Conservation (phyloP, 1,140 invertebrate species). For the Eubasilissa regina region DNA sequence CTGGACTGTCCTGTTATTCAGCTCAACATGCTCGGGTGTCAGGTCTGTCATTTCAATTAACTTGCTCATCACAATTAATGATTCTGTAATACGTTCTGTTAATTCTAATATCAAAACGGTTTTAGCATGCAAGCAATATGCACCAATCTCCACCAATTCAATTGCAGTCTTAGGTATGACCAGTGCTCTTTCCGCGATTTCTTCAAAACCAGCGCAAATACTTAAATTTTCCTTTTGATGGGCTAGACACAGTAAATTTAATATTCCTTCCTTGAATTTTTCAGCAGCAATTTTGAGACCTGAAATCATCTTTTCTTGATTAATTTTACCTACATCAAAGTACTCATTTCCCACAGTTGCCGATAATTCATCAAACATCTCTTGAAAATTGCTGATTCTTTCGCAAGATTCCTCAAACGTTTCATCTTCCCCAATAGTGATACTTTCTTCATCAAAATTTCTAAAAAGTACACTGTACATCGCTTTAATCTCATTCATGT, state of each 20-base stretch:
- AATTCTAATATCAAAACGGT: constrained; percentile 76
- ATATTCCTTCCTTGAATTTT: constrained; percentile 69
- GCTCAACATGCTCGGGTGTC: constrained; percentile 76
- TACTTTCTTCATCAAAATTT: constrained; percentile 66
- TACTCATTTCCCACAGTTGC: constrained; percentile 77
- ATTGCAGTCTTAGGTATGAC: constrained; percentile 79
- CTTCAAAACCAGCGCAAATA: constrained; percentile 78
- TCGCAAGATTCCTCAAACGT: constrained; percentile 73
- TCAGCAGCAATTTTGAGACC: constrained; percentile 68
- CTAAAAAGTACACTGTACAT: constrained; percentile 65
- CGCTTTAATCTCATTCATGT: constrained; percentile 64
- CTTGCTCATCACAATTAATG: constrained; percentile 76
- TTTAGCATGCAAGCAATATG: constrained; percentile 78
- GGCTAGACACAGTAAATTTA: constrained; percentile 68
- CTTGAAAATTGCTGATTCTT: constrained; percentile 76
- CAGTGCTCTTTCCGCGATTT: constrained; percentile 73
- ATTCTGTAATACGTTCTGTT: constrained; percentile 75
- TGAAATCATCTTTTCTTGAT: constrained; percentile 69
- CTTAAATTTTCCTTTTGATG: constrained; percentile 74
- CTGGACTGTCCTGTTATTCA: constrained; percentile 79
- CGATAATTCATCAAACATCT: constrained; percentile 74
- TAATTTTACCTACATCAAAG: constrained; percentile 73
- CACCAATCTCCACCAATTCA: constrained; percentile 80
- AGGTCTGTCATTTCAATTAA: constrained; percentile 81
- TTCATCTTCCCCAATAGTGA: constrained; percentile 60